Conservation (phyloP, 2,113 vertebrate species). For the Chionomys nivalis region DNA sequence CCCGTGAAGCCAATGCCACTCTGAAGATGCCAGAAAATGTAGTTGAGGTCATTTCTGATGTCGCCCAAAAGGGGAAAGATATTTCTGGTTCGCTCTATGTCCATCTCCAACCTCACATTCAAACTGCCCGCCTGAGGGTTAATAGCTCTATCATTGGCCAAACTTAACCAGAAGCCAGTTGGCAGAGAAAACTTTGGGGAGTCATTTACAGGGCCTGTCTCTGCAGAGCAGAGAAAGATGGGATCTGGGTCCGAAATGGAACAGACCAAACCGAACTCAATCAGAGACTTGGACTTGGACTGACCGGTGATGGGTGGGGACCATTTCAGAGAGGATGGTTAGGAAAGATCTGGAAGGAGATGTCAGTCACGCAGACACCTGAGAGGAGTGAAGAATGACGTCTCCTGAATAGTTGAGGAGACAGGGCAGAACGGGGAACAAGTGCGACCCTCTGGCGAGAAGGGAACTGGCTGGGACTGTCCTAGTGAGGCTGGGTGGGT, state of each 20-base stretch:
- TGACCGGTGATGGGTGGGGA: not conserved
- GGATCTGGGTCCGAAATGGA: not conserved
- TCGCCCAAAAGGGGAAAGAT: not conserved
- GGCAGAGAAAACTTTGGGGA: not conserved
- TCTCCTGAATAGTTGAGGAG: not conserved
- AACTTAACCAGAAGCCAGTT: conserved; percentile 14
- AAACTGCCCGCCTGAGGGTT: not conserved
- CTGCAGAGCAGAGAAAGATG: not conserved
- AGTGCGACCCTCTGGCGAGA: not conserved
- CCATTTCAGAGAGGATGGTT: not conserved
- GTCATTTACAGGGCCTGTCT: not conserved
- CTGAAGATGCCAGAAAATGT: not conserved
- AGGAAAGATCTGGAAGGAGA: not conserved
- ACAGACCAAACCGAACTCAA: not conserved
- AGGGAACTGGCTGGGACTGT: not conserved
- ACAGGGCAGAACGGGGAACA: not conserved
- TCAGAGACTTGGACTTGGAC: not conserved
- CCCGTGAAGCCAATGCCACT: not conserved
- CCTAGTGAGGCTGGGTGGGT: not conserved
- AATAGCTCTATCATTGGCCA: conserved; percentile 17
- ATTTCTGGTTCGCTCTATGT: not conserved
- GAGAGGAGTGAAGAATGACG: not conserved
- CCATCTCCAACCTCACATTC: not conserved
- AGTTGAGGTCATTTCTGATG: not conserved
- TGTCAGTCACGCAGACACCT: not conserved